Percentiles rank a stretch among this genome's conserved stretches.
Evolutionary conservation across 2,888 invertebrate genomes (phyloP).

Genomic region (Tupiocoris notatus): DNA sequence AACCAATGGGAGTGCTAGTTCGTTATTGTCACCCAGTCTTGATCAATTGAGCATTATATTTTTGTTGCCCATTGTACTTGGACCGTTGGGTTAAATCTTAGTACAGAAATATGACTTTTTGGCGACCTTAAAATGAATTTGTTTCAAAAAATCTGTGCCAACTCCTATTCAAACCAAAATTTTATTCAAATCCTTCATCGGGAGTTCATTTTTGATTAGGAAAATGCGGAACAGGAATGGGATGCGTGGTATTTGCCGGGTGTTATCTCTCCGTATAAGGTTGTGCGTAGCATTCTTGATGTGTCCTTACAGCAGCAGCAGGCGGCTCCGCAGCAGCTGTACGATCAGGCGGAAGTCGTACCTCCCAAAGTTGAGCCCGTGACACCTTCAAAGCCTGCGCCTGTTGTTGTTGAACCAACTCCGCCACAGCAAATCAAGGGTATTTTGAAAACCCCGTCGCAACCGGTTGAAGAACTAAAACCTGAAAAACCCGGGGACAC

Average conservation of each 20-base stretch:
- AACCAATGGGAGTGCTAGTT: too few relatives aligned
- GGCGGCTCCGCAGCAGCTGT: conserved; percentile 12
- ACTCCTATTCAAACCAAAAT: too few relatives aligned
- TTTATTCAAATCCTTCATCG: too few relatives aligned
- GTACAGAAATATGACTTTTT: too few relatives aligned
- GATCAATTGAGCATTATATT: too few relatives aligned
- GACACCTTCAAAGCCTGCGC: background rate
- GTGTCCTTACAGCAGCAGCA: conserved; percentile 43
- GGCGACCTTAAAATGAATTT: too few relatives aligned
- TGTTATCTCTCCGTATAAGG: conserved; percentile 46
- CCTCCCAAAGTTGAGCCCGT: conserved; percentile 12
- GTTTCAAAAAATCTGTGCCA: too few relatives aligned
- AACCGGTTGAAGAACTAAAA: background rate
- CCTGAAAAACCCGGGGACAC: background rate
- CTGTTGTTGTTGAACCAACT: background rate
- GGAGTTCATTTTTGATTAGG: conserved; percentile 10
- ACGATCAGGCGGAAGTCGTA: conserved; percentile 18
- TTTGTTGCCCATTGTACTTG: too few relatives aligned
- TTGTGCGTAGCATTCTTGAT: conserved; percentile 47
- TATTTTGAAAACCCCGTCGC: background rate
- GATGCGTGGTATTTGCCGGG: conserved; percentile 46
- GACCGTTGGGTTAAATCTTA: too few relatives aligned
- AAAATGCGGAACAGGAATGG: conserved; percentile 10
- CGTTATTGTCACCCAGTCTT: too few relatives aligned
- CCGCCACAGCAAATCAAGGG: background rate